phyloP scores from a whole-genome alignment of 2,888 invertebrate species.

The Leucophora obtusa region DNA sequence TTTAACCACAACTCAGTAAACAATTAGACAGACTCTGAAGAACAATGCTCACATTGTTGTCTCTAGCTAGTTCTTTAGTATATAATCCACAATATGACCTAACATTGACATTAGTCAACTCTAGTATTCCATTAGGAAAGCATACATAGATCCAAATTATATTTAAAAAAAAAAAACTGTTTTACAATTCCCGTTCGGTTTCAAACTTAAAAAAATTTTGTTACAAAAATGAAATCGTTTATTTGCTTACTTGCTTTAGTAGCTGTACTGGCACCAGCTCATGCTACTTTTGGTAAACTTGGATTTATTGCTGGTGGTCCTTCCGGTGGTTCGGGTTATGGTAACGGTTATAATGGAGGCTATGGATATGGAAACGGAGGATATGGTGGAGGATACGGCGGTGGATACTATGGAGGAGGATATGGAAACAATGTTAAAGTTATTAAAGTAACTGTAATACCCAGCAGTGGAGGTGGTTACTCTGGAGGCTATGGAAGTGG shows the following conservation, averaged over 20 bases:
- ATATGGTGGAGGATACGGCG: slow-evolving; percentile 49
- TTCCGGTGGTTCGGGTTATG: slow-evolving; percentile 19
- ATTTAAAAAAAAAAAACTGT: not conserved
- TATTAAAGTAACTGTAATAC: slow-evolving; percentile 72
- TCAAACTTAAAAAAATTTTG: slow-evolving; percentile 9
- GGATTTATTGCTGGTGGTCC: slow-evolving; percentile 67
- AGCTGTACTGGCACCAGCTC: slow-evolving; percentile 60
- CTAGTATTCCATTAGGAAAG: slow-evolving; percentile 52
- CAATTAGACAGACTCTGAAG: slow-evolving; percentile 33
- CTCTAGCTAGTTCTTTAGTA: slow-evolving; percentile 28
- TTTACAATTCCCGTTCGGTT: not conserved
- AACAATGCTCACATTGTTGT: slow-evolving; percentile 55
- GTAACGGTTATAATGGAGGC: slow-evolving; percentile 54
- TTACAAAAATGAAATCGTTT: slow-evolving; percentile 66
- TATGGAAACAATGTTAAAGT: slow-evolving; percentile 70
- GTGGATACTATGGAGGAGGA: slow-evolving; percentile 49
- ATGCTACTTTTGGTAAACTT: slow-evolving; percentile 71
- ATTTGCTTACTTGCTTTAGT: slow-evolving; percentile 47
- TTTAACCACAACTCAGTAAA: slow-evolving; percentile 46
- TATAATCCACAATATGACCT: slow-evolving; percentile 49
- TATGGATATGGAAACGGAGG: slow-evolving; percentile 36
- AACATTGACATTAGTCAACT: slow-evolving; percentile 65
- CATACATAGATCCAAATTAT: slow-evolving; percentile 11
- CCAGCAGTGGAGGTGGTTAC: slow-evolving; percentile 46
- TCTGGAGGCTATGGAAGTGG: slow-evolving; percentile 28